Conservation (phyloP, 2,113 vertebrate genomes). For the Ceyx margarethae region DNA sequence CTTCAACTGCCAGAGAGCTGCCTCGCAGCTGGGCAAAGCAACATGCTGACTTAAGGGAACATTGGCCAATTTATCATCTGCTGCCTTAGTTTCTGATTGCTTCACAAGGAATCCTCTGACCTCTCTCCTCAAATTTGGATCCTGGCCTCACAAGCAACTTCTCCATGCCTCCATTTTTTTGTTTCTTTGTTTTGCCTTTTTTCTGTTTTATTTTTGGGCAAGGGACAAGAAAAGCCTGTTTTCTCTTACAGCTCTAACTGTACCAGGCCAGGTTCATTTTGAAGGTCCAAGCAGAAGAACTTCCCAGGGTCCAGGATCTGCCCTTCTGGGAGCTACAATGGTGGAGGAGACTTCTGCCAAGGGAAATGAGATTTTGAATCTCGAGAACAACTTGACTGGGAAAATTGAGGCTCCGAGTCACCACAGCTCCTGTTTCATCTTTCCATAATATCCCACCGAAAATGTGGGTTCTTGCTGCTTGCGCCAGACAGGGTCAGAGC, state of each 20-base stretch:
- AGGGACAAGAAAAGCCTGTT: not conserved
- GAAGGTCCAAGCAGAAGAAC: rapidly evolving
- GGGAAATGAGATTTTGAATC: not conserved
- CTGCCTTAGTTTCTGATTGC: not conserved
- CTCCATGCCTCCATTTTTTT: not conserved
- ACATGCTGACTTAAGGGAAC: not conserved
- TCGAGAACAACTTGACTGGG: not conserved
- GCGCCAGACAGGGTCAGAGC: rapidly evolving
- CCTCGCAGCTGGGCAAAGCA: not conserved
- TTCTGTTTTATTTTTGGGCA: not conserved
- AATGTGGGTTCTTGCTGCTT: not conserved
- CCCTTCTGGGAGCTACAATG: not conserved
- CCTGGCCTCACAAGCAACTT: not conserved
- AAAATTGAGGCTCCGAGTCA: not conserved
- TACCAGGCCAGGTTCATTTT: not conserved
- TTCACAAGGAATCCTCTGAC: not conserved
- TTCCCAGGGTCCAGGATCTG: not conserved
- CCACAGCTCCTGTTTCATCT: not conserved
- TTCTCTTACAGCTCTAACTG: not conserved
- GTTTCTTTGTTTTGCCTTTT: not conserved
- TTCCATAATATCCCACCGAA: not conserved
- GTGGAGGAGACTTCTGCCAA: not conserved
- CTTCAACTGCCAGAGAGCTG: not conserved
- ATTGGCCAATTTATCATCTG: not conserved
- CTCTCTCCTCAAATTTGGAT: not conserved